Conservation (phyloP, 2,888 invertebrate genomes). For the Phengaris arion region DNA sequence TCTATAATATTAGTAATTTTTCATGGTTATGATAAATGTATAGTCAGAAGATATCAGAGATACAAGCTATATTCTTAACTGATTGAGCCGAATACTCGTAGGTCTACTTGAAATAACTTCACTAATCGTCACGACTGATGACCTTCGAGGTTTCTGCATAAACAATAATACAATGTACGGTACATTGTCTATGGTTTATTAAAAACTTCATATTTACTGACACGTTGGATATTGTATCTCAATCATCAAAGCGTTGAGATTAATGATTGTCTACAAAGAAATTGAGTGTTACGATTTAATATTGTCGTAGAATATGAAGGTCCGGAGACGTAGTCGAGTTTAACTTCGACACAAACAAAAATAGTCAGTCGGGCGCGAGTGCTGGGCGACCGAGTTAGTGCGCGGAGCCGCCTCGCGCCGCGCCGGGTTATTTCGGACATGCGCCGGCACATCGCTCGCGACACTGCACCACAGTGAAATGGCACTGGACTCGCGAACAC, state of each 20-base stretch:
- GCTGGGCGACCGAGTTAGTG: slow-evolving; percentile 78
- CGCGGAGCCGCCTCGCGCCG: slow-evolving; percentile 73
- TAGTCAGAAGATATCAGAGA: not conserved
- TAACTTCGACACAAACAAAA: slow-evolving; percentile 78
- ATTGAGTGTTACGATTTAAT: not conserved
- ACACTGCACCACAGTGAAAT: slow-evolving; percentile 72
- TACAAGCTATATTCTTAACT: not conserved
- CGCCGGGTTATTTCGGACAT: slow-evolving; percentile 77
- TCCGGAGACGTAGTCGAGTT: slow-evolving; percentile 65
- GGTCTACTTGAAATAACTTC: slow-evolving; percentile 18
- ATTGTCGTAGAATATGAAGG: slow-evolving; percentile 53
- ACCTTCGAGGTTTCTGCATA: slow-evolving; percentile 18
- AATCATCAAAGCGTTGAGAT: not conserved
- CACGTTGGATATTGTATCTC: not conserved
- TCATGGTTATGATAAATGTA: not conserved
- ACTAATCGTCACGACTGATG: not conserved
- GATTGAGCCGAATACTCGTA: not conserved
- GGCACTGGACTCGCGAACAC: slow-evolving; percentile 71
- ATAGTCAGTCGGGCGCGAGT: slow-evolving; percentile 70
- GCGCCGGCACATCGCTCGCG: slow-evolving; percentile 67
- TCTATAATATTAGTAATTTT: not conserved
- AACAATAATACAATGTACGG: too few species aligned
- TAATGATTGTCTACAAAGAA: not conserved
- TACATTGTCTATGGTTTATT: not conserved
- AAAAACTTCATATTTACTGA: not conserved